A percentile compares a stretch with the other conserved stretches of the same genome.
Evolutionary conservation across 2,888 invertebrate species (phyloP).

Genomic region (Cephus pulcher): DNA sequence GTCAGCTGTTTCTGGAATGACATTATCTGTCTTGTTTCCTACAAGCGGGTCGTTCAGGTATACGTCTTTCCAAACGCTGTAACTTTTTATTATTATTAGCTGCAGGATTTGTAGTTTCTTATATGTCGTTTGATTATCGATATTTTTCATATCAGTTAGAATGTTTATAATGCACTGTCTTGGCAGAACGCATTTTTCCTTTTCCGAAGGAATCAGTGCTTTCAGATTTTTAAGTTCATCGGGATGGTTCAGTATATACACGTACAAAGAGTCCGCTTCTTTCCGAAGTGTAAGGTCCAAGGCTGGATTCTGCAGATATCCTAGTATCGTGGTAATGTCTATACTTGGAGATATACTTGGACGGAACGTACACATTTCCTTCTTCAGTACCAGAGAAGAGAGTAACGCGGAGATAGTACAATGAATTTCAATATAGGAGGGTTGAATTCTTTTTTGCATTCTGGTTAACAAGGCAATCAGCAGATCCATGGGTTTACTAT

Average conservation of each 20-base stretch:
- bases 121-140: not conserved
- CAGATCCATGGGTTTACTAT: constrained; percentile 28
- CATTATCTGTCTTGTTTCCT: not conserved
- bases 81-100: not conserved
- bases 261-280: constrained; percentile 10
- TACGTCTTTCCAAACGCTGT: not conserved
- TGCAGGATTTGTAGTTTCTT: not conserved
- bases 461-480: constrained; percentile 32
- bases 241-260: constrained; percentile 19
- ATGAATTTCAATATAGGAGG: constrained; percentile 10
- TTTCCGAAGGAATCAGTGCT: constrained; percentile 21
- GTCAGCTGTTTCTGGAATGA: not conserved
- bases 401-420: constrained; percentile 24
- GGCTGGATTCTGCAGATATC: constrained; percentile 20
- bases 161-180: constrained; percentile 18
- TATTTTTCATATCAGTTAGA: not conserved
- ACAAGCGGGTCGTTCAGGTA: not conserved
- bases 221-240: not conserved
- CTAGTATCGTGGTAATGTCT: constrained; percentile 29
- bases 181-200: constrained; percentile 16
- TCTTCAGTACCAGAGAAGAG: constrained; percentile 25
- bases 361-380: constrained; percentile 4
- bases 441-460: constrained; percentile 23
- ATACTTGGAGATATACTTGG: constrained; percentile 18
- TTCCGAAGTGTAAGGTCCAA: not conserved